Conservation (phyloP, 2,888 invertebrate genomes). For the Ennomos quercinarius region DNA sequence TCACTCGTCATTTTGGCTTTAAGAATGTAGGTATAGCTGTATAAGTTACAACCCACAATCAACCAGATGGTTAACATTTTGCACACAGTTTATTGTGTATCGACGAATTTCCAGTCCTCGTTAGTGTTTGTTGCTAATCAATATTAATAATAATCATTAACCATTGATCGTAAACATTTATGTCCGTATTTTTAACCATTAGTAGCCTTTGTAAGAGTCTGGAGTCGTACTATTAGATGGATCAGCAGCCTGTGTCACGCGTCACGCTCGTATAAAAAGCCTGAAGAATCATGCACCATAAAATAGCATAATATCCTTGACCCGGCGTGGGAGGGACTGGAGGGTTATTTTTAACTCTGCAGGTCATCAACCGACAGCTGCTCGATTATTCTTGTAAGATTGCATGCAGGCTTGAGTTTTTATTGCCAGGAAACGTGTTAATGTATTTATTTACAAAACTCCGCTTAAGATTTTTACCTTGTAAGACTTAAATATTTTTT, state of each 20-base stretch:
- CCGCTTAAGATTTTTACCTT: slow-evolving; percentile 3
- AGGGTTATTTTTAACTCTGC: slow-evolving; percentile 67
- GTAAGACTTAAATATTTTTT: no score
- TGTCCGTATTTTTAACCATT: no score
- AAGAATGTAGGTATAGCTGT: not conserved
- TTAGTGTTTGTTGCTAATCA: not conserved
- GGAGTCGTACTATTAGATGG: slow-evolving; percentile 1
- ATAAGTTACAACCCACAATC: slow-evolving; percentile 1
- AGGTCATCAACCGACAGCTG: slow-evolving; percentile 66
- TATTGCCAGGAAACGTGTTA: slow-evolving; percentile 40
- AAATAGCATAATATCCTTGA: slow-evolving; percentile 61
- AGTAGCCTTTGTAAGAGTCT: no score
- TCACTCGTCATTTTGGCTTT: slow-evolving; percentile 29
- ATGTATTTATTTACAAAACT: slow-evolving; percentile 24
- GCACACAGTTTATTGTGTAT: not conserved
- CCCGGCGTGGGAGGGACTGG: slow-evolving; percentile 70
- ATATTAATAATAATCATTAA: no score
- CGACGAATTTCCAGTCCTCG: not conserved
- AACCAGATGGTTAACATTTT: slow-evolving; percentile 11
- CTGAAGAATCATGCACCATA: slow-evolving; percentile 47
- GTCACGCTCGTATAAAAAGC: slow-evolving; percentile 2
- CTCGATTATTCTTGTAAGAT: slow-evolving; percentile 52
- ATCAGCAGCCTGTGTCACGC: slow-evolving; percentile 8
- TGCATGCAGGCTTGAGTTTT: slow-evolving; percentile 46
- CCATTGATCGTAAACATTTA: no score